A percentile compares a stretch with the other conserved stretches of the same genome.
These are phyloP conservation scores for Ophion costatus DNA, from an alignment of 2,888 invertebrate species.

Conservation along the genomic window DNA sequence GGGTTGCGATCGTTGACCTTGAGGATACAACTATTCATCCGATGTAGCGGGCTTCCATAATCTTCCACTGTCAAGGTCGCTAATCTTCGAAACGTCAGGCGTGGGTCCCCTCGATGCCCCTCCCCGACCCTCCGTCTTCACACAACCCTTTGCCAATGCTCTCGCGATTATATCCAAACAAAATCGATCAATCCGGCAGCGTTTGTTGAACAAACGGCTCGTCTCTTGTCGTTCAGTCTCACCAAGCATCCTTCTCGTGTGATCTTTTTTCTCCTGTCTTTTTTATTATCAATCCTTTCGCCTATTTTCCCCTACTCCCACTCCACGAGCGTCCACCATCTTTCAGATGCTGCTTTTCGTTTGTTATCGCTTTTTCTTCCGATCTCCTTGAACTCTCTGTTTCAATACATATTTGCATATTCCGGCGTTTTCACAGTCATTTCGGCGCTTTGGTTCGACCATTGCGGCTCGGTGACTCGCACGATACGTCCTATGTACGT, in stretches of 20 bases:
- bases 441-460: background rate
- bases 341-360: conserved; percentile 53
- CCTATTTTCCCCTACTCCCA: conserved; percentile 25
- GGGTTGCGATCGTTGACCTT: conserved; percentile 49
- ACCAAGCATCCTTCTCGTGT: background rate
- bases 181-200: conserved; percentile 31
- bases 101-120: conserved; percentile 54
- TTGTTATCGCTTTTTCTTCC: conserved; percentile 41
- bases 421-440: background rate
- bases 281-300: background rate
- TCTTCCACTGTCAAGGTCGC: conserved; percentile 78
- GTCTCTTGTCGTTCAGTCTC: conserved; percentile 7
- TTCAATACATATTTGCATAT: background rate
- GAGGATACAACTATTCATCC: conserved; percentile 61
- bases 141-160: conserved; percentile 41
- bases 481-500: background rate
- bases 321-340: conserved; percentile 36
- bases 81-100: conserved; percentile 73
- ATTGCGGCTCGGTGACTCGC: background rate
- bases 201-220: conserved; percentile 4
- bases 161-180: conserved; percentile 14
- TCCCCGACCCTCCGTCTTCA: conserved; percentile 22
- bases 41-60: background rate
- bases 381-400: background rate
- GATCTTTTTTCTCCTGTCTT: conserved; percentile 11